Evolutionary conservation across 2,113 vertebrate genomes (phyloP).

Genomic region (Panurus biarmicus): DNA sequence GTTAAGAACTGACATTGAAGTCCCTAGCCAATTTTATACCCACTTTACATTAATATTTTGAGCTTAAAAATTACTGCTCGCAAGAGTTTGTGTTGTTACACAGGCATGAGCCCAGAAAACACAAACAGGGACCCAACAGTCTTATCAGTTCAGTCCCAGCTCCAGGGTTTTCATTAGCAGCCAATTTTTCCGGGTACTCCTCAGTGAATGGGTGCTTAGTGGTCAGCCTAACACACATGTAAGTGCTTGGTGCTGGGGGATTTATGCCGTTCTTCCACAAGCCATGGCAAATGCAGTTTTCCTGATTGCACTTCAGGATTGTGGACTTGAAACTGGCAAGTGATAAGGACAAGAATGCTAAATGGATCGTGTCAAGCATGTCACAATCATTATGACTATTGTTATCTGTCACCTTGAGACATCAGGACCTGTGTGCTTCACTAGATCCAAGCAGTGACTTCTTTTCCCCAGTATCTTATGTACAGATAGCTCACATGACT

Average conservation of each 20-base stretch:
- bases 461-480: not conserved
- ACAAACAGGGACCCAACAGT: not conserved
- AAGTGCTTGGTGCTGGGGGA: not conserved
- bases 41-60: not conserved
- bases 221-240: not conserved
- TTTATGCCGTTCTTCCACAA: not conserved
- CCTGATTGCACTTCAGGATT: not conserved
- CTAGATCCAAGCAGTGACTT: not conserved
- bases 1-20: not conserved
- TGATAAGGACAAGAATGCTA: not conserved
- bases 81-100: not conserved
- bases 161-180: not conserved
- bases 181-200: not conserved
- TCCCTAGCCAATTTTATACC: not conserved
- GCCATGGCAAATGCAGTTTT: not conserved
- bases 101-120: not conserved
- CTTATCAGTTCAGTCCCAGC: not conserved
- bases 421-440: not conserved
- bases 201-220: not conserved
- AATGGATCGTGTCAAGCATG: not conserved
- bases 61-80: not conserved
- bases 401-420: not conserved
- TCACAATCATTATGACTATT: not conserved
- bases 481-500: not conserved
- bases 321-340: not conserved